Base-by-base conservation (phyloP, 1,140 invertebrate species). In the Megalopta genalis region DNA sequence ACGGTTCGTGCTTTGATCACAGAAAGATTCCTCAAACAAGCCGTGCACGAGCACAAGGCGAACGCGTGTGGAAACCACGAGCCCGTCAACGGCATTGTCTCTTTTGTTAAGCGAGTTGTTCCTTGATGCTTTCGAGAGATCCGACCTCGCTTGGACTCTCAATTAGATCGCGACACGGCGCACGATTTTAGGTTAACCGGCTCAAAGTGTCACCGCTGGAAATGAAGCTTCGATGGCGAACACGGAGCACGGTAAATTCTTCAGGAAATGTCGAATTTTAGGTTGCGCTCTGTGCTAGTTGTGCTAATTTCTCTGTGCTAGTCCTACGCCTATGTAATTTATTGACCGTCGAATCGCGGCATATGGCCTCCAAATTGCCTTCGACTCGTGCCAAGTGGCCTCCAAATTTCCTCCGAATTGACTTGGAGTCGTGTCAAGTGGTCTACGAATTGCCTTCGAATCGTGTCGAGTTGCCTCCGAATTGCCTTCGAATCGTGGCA, bases 141-240 rank as follows among this genome's bases (percentile, higher is more conserved):
- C 12, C 42, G 42, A 46, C 10, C 39, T 14, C 32, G 23, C 23
- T n/a, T 7, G 46, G 42, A 23, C 16, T 42, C 63, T 25, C 49
- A 75, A 75, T 75, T 75, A 67, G 49, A 75, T 75, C 64, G 39
- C 18, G 10, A 75, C n/a, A n/a, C 42, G 37, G 32, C 52, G 52
- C 25, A 37, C 67, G 42, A 67, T 57, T 42, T 37, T 25, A 8
- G 23, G 12, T 67, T 59, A 75, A 75, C 32, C 57, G 63, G 63
- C 49, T 46, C 18, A 67, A 75, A 67, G 49, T 59, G 23, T 10
- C 52, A 4, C 63, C 32, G 54, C 4, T 32, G n/a, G 23, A 49
- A 16, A 23, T 10, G 25, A 37, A 54, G 25, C 32, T 65, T 46
- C 21, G 2, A 16, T 6, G 16, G 9, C 10, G 12, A 27, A 14